Conservation (phyloP, 2,888 invertebrate species). For the Blastobasis adustella region DNA sequence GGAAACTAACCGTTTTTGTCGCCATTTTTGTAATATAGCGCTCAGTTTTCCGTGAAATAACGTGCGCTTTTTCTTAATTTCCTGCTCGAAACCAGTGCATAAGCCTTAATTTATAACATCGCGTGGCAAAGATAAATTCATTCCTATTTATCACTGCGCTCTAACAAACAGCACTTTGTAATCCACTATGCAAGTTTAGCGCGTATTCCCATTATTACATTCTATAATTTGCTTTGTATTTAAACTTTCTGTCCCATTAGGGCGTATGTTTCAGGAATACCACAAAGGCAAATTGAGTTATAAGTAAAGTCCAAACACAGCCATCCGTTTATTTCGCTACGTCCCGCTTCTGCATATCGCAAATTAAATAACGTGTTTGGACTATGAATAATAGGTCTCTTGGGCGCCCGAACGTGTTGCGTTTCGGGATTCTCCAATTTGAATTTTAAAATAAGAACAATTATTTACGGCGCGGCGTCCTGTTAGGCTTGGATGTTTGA, state of each 20-base stretch:
- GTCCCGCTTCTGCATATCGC: slow-evolving; percentile 54
- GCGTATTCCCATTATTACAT: slow-evolving; percentile 28
- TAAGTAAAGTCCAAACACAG: slow-evolving; percentile 49
- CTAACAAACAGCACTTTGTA: slow-evolving; percentile 39
- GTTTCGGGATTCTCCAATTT: slow-evolving; percentile 27
- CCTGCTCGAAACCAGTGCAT: slow-evolving; percentile 41
- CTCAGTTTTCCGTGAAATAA: slow-evolving; percentile 27
- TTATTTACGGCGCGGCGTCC: slow-evolving; percentile 14
- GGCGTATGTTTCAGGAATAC: slow-evolving; percentile 50
- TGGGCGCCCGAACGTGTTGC: slow-evolving; percentile 26
- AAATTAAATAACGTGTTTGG: slow-evolving; percentile 66
- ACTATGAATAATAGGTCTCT: slow-evolving; percentile 45
- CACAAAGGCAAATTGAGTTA: slow-evolving; percentile 67
- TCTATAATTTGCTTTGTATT: slow-evolving; percentile 50
- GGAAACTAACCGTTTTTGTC: not conserved
- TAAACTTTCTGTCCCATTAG: slow-evolving; percentile 55
- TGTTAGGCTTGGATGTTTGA: slow-evolving; percentile 9
- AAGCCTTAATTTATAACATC: slow-evolving; percentile 48
- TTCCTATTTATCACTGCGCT: slow-evolving; percentile 43
- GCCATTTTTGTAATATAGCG: not conserved
- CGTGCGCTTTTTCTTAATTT: slow-evolving; percentile 49
- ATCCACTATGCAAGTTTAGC: slow-evolving; percentile 30
- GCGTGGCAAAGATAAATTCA: slow-evolving; percentile 49
- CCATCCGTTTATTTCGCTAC: slow-evolving; percentile 59
- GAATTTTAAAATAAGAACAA: slow-evolving; percentile 39